Conservation (phyloP, 2,888 invertebrate genomes). For the Mythimna loreyi region DNA sequence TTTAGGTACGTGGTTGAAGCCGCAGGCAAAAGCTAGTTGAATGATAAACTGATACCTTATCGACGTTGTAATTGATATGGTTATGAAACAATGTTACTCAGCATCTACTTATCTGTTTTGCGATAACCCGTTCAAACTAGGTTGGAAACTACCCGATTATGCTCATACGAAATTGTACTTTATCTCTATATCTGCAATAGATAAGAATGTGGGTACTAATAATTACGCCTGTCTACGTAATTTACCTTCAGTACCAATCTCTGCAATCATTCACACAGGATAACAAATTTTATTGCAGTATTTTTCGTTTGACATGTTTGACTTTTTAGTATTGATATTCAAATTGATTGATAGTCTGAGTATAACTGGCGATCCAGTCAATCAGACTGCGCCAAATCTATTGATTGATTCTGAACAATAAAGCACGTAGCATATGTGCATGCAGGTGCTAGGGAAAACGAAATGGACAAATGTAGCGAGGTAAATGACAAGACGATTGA, state of each 20-base stretch:
- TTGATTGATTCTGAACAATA: slow-evolving; percentile 31
- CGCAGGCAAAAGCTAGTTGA: no score
- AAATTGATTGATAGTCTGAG: slow-evolving; percentile 28
- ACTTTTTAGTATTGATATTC: slow-evolving; percentile 20
- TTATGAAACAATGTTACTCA: slow-evolving; percentile 68
- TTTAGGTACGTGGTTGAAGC: no score
- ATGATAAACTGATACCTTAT: slow-evolving; percentile 60
- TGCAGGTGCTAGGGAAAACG: slow-evolving; percentile 6
- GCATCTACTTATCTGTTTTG: slow-evolving; percentile 53
- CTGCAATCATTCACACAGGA: neutral
- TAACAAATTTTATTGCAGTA: slow-evolving; percentile 3
- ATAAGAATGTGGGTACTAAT: slow-evolving; percentile 35
- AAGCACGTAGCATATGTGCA: slow-evolving; percentile 9
- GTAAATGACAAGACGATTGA: slow-evolving; percentile 14
- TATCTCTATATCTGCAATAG: slow-evolving; percentile 54
- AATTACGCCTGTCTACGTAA: slow-evolving; percentile 42
- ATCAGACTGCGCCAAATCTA: slow-evolving; percentile 27
- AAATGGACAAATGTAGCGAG: neutral
- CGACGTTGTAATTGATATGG: slow-evolving; percentile 69
- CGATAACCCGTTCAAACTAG: slow-evolving; percentile 66
- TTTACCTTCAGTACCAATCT: slow-evolving; percentile 3
- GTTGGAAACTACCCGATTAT: slow-evolving; percentile 68
- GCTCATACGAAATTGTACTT: slow-evolving; percentile 64
- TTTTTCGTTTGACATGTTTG: slow-evolving; percentile 25
- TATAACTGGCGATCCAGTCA: neutral